A percentile compares a stretch with the other conserved stretches of the same genome.
phyloP scores from a whole-genome alignment of 35 echinoderm and acorn worm species.

The Apostichopus parvimensis region DNA sequence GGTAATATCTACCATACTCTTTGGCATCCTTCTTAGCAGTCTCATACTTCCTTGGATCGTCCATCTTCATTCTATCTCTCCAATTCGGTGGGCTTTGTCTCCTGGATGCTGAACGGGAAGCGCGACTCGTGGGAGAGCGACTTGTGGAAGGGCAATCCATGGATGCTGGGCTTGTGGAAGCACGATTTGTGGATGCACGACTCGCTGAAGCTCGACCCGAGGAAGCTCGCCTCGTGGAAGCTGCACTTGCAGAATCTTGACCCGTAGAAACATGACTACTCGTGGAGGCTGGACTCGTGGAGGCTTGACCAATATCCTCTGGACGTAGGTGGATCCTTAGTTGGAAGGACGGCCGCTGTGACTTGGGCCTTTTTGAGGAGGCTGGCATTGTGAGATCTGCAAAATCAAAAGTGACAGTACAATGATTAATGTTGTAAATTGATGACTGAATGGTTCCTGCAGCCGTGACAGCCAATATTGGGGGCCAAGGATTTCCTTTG shows the following conservation, averaged over 20 bases:
- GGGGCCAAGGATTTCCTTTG: too few species aligned
- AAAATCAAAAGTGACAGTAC: not conserved
- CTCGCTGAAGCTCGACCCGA: not conserved
- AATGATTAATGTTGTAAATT: too few species aligned
- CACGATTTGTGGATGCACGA: not conserved
- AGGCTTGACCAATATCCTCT: not conserved
- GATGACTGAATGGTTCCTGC: too few species aligned
- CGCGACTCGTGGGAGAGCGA: not conserved
- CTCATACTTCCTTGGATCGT: not conserved
- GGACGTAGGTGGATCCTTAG: not conserved
- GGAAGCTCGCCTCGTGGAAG: too few species aligned
- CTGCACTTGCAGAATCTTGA: not conserved
- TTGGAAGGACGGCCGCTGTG: not conserved
- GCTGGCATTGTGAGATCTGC: not conserved
- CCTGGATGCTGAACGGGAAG: slow-evolving; percentile 4
- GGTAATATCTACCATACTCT: slow-evolving; percentile 34
- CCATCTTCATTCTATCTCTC: slow-evolving; percentile 37
- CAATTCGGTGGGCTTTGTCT: slow-evolving; percentile 20
- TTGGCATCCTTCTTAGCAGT: not conserved
- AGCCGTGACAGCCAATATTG: too few species aligned
- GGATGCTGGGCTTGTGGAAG: slow-evolving; percentile 16
- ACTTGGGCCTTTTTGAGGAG: not conserved
- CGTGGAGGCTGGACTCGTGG: too few species aligned
- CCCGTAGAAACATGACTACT: not conserved
- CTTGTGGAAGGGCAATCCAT: not conserved